phyloP scores from a whole-genome alignment of 2,113 vertebrate genomes.

The Mesoclemmys tuberculata region DNA sequence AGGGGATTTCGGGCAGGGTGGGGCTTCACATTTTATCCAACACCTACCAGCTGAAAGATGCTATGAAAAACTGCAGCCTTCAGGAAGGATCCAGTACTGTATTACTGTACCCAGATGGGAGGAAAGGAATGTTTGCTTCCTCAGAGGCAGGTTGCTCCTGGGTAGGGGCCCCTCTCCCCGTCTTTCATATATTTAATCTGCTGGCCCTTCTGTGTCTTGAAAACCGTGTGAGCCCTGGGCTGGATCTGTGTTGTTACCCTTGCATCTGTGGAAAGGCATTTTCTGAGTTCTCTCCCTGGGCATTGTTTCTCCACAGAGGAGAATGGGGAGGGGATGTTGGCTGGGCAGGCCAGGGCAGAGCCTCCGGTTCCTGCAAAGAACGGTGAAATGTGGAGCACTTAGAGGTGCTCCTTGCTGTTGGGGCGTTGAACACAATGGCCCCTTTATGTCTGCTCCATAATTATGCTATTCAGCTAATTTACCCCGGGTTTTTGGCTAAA shows the following conservation, averaged over 20 bases:
- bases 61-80: background rate
- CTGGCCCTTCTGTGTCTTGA: background rate
- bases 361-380: background rate
- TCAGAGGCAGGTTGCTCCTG: background rate
- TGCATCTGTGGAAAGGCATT: background rate
- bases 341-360: background rate
- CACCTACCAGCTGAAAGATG: background rate
- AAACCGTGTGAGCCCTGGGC: background rate
- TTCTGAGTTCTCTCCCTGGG: background rate
- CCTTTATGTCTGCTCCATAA: conserved; percentile 57
- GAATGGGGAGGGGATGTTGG: background rate
- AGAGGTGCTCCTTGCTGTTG: background rate
- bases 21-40: background rate
- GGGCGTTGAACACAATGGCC: conserved; percentile 1
- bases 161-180: background rate
- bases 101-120: background rate
- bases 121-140: background rate
- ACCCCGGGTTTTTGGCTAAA: conserved; percentile 24
- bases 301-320: background rate
- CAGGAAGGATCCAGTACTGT: background rate
- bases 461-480: conserved; percentile 67
- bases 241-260: background rate
- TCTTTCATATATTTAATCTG: background rate
- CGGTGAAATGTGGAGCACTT: background rate
- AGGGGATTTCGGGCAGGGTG: background rate